Base-by-base conservation (phyloP, 23 tunicate genomes). In the Ascidia mentula region DNA sequence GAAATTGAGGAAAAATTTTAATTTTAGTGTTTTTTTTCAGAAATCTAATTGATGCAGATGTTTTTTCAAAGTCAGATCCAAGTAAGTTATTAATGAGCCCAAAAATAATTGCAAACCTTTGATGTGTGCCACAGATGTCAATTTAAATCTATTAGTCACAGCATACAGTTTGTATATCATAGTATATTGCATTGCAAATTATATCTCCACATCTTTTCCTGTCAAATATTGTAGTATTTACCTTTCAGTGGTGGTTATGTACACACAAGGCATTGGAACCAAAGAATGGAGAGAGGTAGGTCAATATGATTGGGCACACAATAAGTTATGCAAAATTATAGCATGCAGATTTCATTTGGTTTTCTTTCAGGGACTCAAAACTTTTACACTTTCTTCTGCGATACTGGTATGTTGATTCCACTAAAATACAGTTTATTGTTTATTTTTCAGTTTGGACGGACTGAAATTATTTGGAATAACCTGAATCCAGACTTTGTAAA, bases 51-150 rank as follows among this genome's bases (percentile, higher is more conserved):
- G 98, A 93, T 84, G 89, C 89, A 0, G 98, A 93, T 76, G 80
- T 88, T 40, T 88, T 93, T 84, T 87, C 98, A 77, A 93, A 93
- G 70, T 93, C 98, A 24, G 98, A 93, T 77, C 98, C 98, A 93
- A 93, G 98, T 93, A 88, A 75, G 92, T 82, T 39, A 8, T 38
- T 20, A 38, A 42, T 42, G 53, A 9, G 12, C 15, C 15, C 53
- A 42, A 12, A 42, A 42, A 42, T 42, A 53, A 53, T 3, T 6
- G 12, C 13, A 9, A 6, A 5, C 1, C 24, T 5, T 53, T 53
- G 12, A 53, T 5, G 2, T 5, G 13, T 53, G 7, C 1, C 13
- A 1, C 4, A 20, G 2, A 5, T 5, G 7, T 9, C 15, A 42
- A 42, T 42, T 42, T 12, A 42, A 9, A 9, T 9, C 15, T 42